Conservation (phyloP, 2,797 vertebrate species). For the Typhlichthys eigenmanni region DNA sequence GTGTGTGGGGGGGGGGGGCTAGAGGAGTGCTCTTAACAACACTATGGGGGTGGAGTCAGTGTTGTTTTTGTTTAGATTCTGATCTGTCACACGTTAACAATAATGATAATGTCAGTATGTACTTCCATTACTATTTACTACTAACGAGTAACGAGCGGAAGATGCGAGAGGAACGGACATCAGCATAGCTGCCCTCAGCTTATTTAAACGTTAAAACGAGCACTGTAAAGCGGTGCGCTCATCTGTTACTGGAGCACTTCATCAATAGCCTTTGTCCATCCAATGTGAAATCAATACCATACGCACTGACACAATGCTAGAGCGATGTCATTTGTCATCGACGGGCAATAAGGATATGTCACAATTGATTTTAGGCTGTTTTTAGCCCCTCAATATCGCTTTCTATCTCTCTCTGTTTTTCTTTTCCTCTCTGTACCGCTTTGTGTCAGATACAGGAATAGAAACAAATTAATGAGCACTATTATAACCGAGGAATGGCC, state of each 20-base stretch:
- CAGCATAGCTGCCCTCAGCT: slow-evolving; percentile 29
- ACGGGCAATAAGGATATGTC: slow-evolving; percentile 77
- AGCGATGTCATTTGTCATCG: slow-evolving; percentile 74
- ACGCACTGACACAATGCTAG: slow-evolving; percentile 64
- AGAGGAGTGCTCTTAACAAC: no score
- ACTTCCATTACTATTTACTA: no score
- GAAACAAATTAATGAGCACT: slow-evolving; percentile 52
- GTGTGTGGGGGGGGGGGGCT: no score
- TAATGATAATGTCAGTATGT: no score
- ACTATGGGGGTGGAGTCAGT: no score
- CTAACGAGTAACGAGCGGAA: slow-evolving; percentile 33
- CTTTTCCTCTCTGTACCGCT: not conserved
- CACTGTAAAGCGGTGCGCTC: slow-evolving; percentile 55
- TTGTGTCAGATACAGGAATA: slow-evolving; percentile 32
- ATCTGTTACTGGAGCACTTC: slow-evolving; percentile 58
- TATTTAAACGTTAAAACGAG: slow-evolving; percentile 68
- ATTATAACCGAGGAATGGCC: slow-evolving; percentile 57
- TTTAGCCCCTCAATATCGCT: slow-evolving; percentile 7
- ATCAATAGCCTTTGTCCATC: slow-evolving; percentile 74
- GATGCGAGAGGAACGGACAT: slow-evolving; percentile 8
- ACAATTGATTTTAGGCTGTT: slow-evolving; percentile 70
- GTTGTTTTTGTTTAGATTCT: no score
- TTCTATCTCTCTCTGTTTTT: slow-evolving; percentile 1
- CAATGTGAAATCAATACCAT: slow-evolving; percentile 76
- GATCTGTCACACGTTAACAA: no score